Evolutionary conservation across 1,140 invertebrate species (phyloP).

Genomic region (Drosophila eugracilis): DNA sequence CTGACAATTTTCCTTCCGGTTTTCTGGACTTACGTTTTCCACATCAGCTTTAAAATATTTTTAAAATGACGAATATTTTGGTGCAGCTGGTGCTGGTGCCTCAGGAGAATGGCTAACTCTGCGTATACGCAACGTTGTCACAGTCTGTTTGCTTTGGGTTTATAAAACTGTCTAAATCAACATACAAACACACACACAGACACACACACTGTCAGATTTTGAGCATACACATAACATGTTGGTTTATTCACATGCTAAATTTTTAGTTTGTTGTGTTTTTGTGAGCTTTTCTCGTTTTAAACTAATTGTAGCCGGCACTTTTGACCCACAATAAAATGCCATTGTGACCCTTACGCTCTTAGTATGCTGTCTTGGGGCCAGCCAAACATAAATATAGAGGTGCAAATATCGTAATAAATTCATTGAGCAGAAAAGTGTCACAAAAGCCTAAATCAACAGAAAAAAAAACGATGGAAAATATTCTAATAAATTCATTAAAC

Average conservation of each 20-base stretch:
- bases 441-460: constrained; percentile 22
- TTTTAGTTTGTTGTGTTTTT: constrained; percentile 12
- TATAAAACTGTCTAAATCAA: constrained; percentile 61
- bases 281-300: constrained; percentile 50
- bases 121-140: constrained; percentile 57
- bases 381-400: not conserved
- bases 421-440: constrained; percentile 17
- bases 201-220: constrained; percentile 50
- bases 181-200: constrained; percentile 24
- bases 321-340: constrained; percentile 53
- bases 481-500: not conserved
- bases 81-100: constrained; percentile 6
- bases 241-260: constrained; percentile 60
- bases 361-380: not conserved
- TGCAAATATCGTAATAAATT: constrained; percentile 18
- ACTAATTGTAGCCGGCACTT: constrained; percentile 70
- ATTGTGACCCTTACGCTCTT: constrained; percentile 32
- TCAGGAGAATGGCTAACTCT: constrained; percentile 25
- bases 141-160: constrained; percentile 39
- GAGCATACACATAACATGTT: constrained; percentile 58
- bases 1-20: not conserved
- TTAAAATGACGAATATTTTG: constrained; percentile 17
- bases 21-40: not conserved
- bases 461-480: not conserved
- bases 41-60: constrained; percentile 3